Evolutionary conservation across 2,113 vertebrate species (phyloP).

Genomic region (Andinoacara biseriatus): DNA sequence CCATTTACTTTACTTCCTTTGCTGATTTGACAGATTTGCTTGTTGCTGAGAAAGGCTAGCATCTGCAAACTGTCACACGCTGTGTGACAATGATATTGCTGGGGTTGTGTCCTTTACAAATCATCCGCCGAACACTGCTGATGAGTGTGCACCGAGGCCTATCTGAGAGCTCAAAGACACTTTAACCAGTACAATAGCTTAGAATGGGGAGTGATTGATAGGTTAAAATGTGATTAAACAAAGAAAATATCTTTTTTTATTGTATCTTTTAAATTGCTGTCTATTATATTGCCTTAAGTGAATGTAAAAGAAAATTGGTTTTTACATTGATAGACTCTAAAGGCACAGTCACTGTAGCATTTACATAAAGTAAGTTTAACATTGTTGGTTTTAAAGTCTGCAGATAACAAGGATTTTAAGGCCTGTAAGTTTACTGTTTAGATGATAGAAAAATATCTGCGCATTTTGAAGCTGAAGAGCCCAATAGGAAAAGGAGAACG

Average conservation of each 20-base stretch:
- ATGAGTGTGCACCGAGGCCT: conserved; percentile 13
- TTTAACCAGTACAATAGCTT: conserved; percentile 7
- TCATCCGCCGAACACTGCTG: conserved; percentile 1
- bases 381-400: neutral
- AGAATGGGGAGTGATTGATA: conserved; percentile 12
- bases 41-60: conserved; percentile 54
- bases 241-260: neutral
- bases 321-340: neutral
- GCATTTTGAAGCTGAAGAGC: neutral
- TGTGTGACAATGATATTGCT: conserved; percentile 3
- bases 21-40: conserved; percentile 68
- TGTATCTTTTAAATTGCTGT: neutral
- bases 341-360: neutral
- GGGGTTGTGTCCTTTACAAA: neutral
- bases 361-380: neutral
- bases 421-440: neutral
- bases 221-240: conserved; percentile 16
- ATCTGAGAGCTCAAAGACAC: conserved; percentile 35
- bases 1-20: conserved; percentile 55
- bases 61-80: conserved; percentile 31
- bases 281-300: neutral
- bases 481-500: neutral
- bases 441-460: neutral
- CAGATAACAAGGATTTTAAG: neutral
- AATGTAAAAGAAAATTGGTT: neutral